These are phyloP conservation scores for Andricus grossulariae DNA, from an alignment of 1,140 invertebrate species.

Conservation along the genomic window DNA sequence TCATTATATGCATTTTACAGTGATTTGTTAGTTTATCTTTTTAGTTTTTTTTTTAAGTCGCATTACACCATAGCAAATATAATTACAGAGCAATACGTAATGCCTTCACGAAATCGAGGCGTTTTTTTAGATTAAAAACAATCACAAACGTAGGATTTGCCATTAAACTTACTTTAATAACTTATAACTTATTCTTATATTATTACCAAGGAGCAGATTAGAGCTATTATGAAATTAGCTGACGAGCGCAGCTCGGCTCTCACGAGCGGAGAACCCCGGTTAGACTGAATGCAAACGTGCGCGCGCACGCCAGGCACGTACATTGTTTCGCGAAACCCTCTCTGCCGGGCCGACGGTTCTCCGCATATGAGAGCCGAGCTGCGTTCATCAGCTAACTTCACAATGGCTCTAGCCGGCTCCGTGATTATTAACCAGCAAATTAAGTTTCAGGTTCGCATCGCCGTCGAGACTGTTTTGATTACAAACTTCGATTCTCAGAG, in stretches of 20 bases:
- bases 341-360: too few species aligned
- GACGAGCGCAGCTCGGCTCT: too few species aligned
- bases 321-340: too few species aligned
- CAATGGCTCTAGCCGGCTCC: too few species aligned
- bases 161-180: too few species aligned
- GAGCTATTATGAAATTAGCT: too few species aligned
- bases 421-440: neutral
- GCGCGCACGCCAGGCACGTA: too few species aligned
- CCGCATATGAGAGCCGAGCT: too few species aligned
- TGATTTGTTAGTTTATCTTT: conserved; percentile 17
- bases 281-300: too few species aligned
- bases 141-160: neutral
- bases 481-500: neutral
- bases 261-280: too few species aligned
- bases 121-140: neutral
- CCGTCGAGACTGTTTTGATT: conserved; percentile 8
- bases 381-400: too few species aligned
- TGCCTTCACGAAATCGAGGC: conserved; percentile 35
- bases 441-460: neutral
- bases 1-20: conserved; percentile 45
- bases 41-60: conserved; percentile 24
- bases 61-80: conserved; percentile 43
- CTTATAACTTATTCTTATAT: conserved; percentile 23
- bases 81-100: conserved; percentile 49
- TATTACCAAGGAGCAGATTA: neutral